Evolutionary conservation across 1,140 invertebrate genomes (phyloP), one percentile per base, ranked within the genome.

Genomic region (Dendrolimus punctatus): DNA sequence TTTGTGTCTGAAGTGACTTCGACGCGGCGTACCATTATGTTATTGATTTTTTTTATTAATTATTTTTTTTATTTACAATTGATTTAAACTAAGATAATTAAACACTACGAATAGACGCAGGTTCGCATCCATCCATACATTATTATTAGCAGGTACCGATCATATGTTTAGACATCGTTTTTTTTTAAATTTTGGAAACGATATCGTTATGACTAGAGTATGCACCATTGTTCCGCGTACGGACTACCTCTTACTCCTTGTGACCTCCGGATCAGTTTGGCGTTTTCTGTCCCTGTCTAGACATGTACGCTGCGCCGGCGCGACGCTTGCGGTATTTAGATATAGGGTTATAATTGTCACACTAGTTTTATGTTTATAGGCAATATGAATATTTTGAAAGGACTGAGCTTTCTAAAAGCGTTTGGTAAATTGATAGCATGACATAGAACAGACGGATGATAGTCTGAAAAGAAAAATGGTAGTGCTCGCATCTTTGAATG

Each of bases 51-150:
- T 23, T 23, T 23, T 23, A 23, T 23, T 23, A 23, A 23, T 23
- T 43, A 43, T 43, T 71, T 72, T 76, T 77, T 68, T 70, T 85
- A 85, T 85, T 73, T 85, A 85, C 82, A 85, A 81, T 85, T 66
- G 70, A 83, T 81, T 83, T 85, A 83, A 76, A 85, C 82, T 83
- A 85, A 79, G 76, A 85, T 80, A 80, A 80, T 83, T 83, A 85
- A 82, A 84, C 79, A 80, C 82, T 85, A 83, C 76, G 80, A 84
- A 85, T 79, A 85, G 80, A 82, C 80, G 80, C 82, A 85, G 82
- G 82, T 51, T 70, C 80, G 82, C 80, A 85, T 84, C 82, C 82
- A 83, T 82, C 82, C 82, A 83, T 82, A 83, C 82, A 82, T 83
- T 80, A 79, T 73, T 75, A 81, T 69, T 82, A 81, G 72, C 82